phyloP scores from a whole-genome alignment of 2,113 vertebrate genomes.

The Bagarius yarrelli region DNA sequence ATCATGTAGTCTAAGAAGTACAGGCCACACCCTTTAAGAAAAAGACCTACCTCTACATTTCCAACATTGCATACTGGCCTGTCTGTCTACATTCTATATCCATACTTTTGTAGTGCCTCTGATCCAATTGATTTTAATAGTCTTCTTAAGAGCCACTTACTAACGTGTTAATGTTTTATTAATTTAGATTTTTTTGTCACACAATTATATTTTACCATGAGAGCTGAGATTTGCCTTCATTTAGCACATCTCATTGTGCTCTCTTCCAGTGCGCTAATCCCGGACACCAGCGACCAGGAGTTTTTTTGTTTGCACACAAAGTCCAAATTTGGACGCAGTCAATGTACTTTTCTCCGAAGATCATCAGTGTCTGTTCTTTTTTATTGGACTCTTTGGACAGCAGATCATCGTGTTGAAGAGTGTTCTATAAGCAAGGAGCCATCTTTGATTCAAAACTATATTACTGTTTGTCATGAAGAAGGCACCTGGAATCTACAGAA shows the following conservation, averaged over 20 bases:
- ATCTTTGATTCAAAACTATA: conserved; percentile 48
- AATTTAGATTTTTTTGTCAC: not conserved
- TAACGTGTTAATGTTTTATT: not conserved
- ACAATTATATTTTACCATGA: not conserved
- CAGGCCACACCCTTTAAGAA: too few relatives aligned
- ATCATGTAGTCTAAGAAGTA: too few relatives aligned
- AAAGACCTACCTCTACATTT: too few relatives aligned
- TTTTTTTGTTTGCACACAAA: conserved; percentile 24
- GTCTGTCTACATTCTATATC: too few relatives aligned
- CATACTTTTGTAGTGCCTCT: too few relatives aligned
- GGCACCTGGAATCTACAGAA: not conserved
- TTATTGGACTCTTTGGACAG: conserved; percentile 71
- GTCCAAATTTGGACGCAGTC: conserved; percentile 23
- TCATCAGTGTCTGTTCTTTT: conserved; percentile 33
- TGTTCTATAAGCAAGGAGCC: conserved; percentile 58
- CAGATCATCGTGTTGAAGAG: conserved; percentile 37
- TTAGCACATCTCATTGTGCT: not conserved
- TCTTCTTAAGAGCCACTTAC: not conserved
- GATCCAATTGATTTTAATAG: too few relatives aligned
- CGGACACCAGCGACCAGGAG: not conserved
- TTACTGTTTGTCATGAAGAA: conserved; percentile 56
- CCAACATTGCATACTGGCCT: too few relatives aligned
- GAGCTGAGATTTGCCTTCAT: not conserved
- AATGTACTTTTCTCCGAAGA: conserved; percentile 61
- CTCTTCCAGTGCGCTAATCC: not conserved